These are phyloP conservation scores for Torymus tubicola DNA, from an alignment of 2,888 invertebrate species.

Conservation along the genomic window DNA sequence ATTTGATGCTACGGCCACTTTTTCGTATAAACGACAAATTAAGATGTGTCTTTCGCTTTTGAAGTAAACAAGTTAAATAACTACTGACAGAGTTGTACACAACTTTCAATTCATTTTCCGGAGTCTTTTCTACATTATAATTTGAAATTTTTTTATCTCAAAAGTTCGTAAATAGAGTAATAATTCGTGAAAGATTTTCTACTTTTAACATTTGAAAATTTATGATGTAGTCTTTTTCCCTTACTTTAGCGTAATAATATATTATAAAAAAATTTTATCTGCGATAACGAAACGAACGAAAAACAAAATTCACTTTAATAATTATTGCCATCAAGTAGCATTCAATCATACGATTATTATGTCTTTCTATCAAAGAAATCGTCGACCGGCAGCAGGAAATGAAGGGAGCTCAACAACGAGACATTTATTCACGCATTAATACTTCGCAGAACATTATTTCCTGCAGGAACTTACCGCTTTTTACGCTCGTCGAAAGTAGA, in stretches of 20 bases:
- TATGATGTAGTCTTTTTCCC: not conserved
- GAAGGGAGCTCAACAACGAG: constrained; percentile 24
- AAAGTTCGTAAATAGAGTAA: no score
- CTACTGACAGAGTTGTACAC: not conserved
- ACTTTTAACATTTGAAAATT: no score
- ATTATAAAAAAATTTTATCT: constrained; percentile 26
- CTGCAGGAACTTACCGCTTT: constrained; percentile 67
- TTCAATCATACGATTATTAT: constrained; percentile 12
- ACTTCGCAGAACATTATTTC: constrained; percentile 37
- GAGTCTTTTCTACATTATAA: no score
- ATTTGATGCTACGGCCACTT: constrained; percentile 22
- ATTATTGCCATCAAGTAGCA: not conserved
- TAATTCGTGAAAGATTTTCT: no score
- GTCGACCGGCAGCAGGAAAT: constrained; percentile 38
- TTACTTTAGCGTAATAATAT: constrained; percentile 7
- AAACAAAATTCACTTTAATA: no score
- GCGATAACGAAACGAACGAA: no score
- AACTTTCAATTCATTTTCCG: no score
- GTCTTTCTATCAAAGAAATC: constrained; percentile 13
- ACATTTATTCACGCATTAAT: constrained; percentile 42
- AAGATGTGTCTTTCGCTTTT: not conserved
- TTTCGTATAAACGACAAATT: not conserved
- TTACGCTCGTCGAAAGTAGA: constrained; percentile 66
- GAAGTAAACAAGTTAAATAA: not conserved
- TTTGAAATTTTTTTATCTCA: no score